Conservation (phyloP, 2,113 vertebrate genomes). For the Barnardius zonarius region DNA sequence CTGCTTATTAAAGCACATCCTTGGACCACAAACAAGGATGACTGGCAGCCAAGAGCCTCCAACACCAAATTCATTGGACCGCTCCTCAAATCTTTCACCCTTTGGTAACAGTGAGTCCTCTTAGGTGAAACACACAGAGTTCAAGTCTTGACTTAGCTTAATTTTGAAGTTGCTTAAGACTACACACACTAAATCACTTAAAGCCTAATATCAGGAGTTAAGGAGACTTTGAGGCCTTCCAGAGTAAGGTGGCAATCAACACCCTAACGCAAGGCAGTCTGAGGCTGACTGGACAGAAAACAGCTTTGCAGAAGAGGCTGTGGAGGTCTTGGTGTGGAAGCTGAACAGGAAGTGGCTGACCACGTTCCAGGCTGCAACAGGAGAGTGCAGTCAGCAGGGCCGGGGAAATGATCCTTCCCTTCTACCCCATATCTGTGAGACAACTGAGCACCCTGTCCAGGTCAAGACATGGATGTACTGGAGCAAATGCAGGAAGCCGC, state of each 20-base stretch:
- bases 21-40: background rate
- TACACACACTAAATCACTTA: background rate
- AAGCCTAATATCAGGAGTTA: background rate
- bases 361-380: background rate
- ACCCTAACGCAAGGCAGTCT: background rate
- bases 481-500: background rate
- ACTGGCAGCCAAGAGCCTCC: background rate
- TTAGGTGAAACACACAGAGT: rapidly evolving
- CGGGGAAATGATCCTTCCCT: rapidly evolving
- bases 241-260: background rate
- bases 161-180: background rate
- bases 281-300: background rate
- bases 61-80: rapidly evolving
- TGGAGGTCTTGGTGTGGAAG: background rate
- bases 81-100: background rate
- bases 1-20: background rate
- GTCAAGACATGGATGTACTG: background rate
- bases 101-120: background rate
- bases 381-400: background rate
- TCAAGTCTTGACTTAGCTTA: background rate
- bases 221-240: background rate
- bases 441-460: rapidly evolving
- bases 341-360: background rate
- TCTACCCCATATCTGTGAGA: rapidly evolving
- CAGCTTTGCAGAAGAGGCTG: background rate